phyloP scores from a whole-genome alignment of 2,113 vertebrate genomes.

The Ailurus styani region DNA sequence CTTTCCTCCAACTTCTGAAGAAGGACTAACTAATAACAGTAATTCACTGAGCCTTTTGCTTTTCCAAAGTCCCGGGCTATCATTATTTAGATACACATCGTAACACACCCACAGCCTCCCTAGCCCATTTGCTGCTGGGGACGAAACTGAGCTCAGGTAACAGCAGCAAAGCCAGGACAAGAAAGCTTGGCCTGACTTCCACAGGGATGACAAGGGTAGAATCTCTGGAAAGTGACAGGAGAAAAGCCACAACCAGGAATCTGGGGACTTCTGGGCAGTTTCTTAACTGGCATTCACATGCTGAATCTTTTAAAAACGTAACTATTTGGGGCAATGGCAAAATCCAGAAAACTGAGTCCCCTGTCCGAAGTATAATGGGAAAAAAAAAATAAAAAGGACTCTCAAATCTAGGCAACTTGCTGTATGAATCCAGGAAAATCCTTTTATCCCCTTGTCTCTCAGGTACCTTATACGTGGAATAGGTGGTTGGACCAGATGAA shows the following conservation, averaged over 20 bases:
- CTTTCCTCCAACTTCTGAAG: conserved; percentile 34
- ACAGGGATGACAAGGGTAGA: fast-evolving
- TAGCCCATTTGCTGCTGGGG: background rate
- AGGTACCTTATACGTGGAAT: background rate
- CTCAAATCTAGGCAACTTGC: background rate
- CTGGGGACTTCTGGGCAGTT: background rate
- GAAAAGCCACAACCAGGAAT: background rate
- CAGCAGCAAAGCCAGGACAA: background rate
- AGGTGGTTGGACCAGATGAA: background rate
- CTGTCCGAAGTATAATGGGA: background rate
- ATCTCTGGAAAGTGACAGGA: background rate
- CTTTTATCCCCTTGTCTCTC: background rate
- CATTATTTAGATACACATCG: conserved; percentile 47
- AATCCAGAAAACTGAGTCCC: background rate
- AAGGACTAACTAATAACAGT: conserved; percentile 41
- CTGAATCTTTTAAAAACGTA: background rate
- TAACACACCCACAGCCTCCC: background rate
- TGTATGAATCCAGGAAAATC: background rate
- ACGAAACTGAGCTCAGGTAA: background rate
- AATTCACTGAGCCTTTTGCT: conserved; percentile 24
- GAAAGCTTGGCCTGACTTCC: background rate
- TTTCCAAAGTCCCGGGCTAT: background rate
- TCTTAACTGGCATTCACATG: background rate
- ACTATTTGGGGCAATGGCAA: background rate
- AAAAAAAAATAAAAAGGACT: background rate